A percentile compares a stretch with the other conserved stretches of the same genome.
These are phyloP conservation scores for Lophochroa leadbeateri DNA, from an alignment of 2,113 vertebrate species.

Conservation along the genomic window DNA sequence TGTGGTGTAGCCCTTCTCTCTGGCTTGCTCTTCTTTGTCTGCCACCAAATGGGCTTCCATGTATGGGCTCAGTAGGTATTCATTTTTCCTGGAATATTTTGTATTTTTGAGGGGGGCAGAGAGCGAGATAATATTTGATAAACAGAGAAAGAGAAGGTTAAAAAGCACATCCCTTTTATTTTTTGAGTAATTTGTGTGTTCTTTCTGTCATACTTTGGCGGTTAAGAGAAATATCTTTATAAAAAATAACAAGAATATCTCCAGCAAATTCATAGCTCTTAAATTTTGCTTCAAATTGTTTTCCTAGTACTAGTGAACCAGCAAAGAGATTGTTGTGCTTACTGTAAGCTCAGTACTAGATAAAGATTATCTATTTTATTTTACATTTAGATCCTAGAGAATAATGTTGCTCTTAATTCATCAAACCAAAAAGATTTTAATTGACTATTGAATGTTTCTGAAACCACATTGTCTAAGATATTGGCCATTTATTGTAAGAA, in stretches of 20 bases:
- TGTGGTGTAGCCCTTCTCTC: not conserved
- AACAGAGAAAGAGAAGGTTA: not conserved
- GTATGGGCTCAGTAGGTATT: not conserved
- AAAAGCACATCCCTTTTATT: not conserved
- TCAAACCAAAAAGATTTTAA: not conserved
- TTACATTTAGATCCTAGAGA: not conserved
- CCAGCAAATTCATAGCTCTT: not conserved
- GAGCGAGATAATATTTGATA: not conserved
- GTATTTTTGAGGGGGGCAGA: not conserved
- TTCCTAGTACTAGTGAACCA: not conserved
- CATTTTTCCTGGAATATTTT: not conserved
- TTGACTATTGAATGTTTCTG: not conserved
- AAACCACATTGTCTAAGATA: not conserved
- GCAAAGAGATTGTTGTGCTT: not conserved
- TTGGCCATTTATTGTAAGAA: not conserved
- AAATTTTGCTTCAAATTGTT: not conserved
- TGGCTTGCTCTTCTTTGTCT: not conserved
- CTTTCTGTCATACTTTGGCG: not conserved
- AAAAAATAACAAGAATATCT: not conserved
- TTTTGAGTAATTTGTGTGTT: not conserved
- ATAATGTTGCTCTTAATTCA: not conserved
- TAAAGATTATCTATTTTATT: not conserved
- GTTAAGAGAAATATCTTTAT: not conserved
- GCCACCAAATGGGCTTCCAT: not conserved
- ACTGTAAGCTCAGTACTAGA: not conserved